A percentile compares a stretch with the other conserved stretches of the same genome.
These are phyloP conservation scores for Eristalinus aeneus DNA, from an alignment of 2,888 invertebrate species.

Conservation along the genomic window DNA sequence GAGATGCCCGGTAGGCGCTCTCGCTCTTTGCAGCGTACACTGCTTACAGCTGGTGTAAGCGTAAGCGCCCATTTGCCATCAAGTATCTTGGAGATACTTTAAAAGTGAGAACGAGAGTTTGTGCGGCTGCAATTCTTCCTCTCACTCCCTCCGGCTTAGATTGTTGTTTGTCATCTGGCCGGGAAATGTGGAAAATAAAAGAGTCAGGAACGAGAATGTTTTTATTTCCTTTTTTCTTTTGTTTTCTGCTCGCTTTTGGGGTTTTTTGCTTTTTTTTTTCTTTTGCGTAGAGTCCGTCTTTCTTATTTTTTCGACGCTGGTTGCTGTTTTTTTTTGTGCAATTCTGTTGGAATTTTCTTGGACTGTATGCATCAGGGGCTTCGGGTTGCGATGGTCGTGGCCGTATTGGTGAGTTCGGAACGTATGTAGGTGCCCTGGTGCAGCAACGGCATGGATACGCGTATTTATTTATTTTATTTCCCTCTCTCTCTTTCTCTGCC, in stretches of 20 bases:
- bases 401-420: slow-evolving; percentile 50
- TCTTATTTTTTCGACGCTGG: slow-evolving; percentile 20
- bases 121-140: slow-evolving; percentile 40
- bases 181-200: slow-evolving; percentile 67
- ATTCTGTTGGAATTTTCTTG: slow-evolving; percentile 64
- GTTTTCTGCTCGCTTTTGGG: background rate
- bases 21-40: slow-evolving; percentile 11
- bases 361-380: slow-evolving; percentile 46
- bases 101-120: slow-evolving; percentile 54
- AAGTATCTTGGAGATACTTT: slow-evolving; percentile 37
- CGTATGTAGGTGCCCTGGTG: slow-evolving; percentile 50
- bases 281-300: slow-evolving; percentile 55
- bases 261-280: slow-evolving; percentile 29
- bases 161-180: slow-evolving; percentile 67
- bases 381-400: slow-evolving; percentile 67
- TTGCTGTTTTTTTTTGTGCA: slow-evolving; percentile 28
- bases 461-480: slow-evolving; percentile 27
- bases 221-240: slow-evolving; percentile 4
- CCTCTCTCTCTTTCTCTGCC: slow-evolving; percentile 7
- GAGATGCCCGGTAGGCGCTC: slow-evolving; percentile 1
- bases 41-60: slow-evolving; percentile 12
- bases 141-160: slow-evolving; percentile 53
- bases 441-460: slow-evolving; percentile 54
- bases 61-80: slow-evolving; percentile 60
- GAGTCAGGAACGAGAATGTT: slow-evolving; percentile 20